Percentiles rank a stretch among this genome's conserved stretches.
phyloP scores from a whole-genome alignment of 2,888 invertebrate species.

The Troides helena region DNA sequence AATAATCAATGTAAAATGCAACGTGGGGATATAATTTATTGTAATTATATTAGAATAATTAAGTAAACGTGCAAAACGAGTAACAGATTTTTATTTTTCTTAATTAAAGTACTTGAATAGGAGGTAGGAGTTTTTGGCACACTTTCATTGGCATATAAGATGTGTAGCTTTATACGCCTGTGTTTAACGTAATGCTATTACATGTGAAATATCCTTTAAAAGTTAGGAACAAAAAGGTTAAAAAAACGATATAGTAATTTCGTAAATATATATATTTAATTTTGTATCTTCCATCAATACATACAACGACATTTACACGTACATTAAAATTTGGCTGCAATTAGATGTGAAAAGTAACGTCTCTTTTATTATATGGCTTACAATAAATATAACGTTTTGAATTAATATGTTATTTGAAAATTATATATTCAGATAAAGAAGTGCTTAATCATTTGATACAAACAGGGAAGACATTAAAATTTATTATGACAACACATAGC shows the following conservation, averaged over 20 bases:
- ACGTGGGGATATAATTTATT: no score
- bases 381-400: conserved; percentile 18
- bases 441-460: conserved; percentile 42
- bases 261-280: conserved; percentile 81
- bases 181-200: not conserved
- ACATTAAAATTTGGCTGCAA: conserved; percentile 65
- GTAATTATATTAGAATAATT: no score
- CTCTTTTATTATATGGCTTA: conserved; percentile 19
- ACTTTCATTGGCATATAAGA: no score
- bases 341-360: conserved; percentile 29
- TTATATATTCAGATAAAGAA: conserved; percentile 17
- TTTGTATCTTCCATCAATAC: conserved; percentile 82
- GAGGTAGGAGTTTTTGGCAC: no score
- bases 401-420: conserved; percentile 14
- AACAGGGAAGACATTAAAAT: conserved; percentile 67
- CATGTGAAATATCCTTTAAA: not conserved
- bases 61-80: no score
- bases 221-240: not conserved
- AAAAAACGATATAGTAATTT: conserved; percentile 59
- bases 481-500: conserved; percentile 40
- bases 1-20: no score
- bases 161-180: no score
- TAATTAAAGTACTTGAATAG: no score
- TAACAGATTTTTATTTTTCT: no score
- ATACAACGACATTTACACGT: conserved; percentile 76